Evolutionary conservation across 2,888 invertebrate genomes (phyloP).

Genomic region (Unio delphinus): DNA sequence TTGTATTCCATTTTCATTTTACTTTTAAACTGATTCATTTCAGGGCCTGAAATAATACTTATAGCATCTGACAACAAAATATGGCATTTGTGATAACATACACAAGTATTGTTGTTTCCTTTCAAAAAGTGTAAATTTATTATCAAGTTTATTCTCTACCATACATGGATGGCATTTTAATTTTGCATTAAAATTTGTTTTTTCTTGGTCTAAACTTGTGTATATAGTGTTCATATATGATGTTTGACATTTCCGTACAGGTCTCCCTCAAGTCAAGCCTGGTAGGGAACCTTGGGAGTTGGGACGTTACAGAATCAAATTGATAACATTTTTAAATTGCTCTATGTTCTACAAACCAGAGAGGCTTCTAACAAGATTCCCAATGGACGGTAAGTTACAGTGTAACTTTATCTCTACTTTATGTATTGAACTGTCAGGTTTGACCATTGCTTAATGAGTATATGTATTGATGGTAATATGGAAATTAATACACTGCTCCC

Average conservation of each 20-base stretch:
- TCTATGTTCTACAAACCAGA: slow-evolving; percentile 89
- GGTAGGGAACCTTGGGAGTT: slow-evolving; percentile 73
- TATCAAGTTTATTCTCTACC: too few species aligned
- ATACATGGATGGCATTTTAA: too few species aligned
- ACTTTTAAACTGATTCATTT: slow-evolving; percentile 6
- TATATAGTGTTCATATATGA: not conserved
- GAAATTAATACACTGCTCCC: too few species aligned
- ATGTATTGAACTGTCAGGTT: not conserved
- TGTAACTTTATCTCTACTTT: too few species aligned
- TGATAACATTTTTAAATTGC: slow-evolving; percentile 85
- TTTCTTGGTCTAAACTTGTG: too few species aligned
- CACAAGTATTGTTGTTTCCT: too few species aligned
- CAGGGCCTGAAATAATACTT: too few species aligned
- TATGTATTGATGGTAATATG: too few species aligned
- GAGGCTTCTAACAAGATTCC: slow-evolving; percentile 88
- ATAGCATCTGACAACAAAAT: too few species aligned
- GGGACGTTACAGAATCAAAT: slow-evolving; percentile 76
- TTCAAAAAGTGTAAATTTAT: too few species aligned
- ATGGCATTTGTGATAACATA: too few species aligned
- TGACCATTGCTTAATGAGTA: not conserved
- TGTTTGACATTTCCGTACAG: slow-evolving; percentile 44
- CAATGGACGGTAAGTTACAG: slow-evolving; percentile 77
- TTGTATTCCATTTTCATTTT: not conserved
- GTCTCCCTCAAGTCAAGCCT: slow-evolving; percentile 67
- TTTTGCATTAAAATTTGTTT: too few species aligned